phyloP scores from a whole-genome alignment of 2,888 invertebrate species.

The Falcaria lacertinaria region DNA sequence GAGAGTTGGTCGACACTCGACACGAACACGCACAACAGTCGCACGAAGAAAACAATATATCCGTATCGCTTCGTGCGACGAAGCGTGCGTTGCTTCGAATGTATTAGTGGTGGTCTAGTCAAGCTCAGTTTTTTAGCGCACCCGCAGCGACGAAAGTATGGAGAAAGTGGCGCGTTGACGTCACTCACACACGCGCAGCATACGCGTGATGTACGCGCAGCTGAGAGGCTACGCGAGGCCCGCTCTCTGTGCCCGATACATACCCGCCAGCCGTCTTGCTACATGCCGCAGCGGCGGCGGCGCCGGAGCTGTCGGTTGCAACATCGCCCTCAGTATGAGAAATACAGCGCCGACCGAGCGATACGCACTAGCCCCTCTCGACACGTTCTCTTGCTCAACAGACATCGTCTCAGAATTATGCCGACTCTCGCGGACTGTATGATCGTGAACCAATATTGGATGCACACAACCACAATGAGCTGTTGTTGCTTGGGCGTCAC shows the following conservation, averaged over 20 bases:
- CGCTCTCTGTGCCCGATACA: conserved; percentile 60
- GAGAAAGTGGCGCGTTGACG: conserved; percentile 78
- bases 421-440: not conserved
- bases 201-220: conserved; percentile 46
- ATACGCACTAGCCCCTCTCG: conserved; percentile 67
- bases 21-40: conserved; percentile 38
- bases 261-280: conserved; percentile 42
- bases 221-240: conserved; percentile 17
- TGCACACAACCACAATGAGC: conserved; percentile 19
- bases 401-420: conserved; percentile 32
- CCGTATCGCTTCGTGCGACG: conserved; percentile 65
- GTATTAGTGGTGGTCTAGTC: conserved; percentile 68
- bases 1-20: conserved; percentile 39
- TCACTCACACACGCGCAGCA: conserved; percentile 71
- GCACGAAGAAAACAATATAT: conserved; percentile 58
- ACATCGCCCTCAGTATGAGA: conserved; percentile 62
- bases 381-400: conserved; percentile 74
- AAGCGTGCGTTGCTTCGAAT: conserved; percentile 63
- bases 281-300: conserved; percentile 32
- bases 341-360: conserved; percentile 53
- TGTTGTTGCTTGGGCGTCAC: conserved; percentile 43
- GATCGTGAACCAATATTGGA: conserved; percentile 11
- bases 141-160: conserved; percentile 76
- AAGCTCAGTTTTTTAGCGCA: conserved; percentile 72
- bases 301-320: conserved; percentile 39